Percentiles rank a stretch among this genome's conserved stretches.
These are phyloP conservation scores for Drosophila ustulata DNA, from an alignment of 2,888 invertebrate genomes.

Conservation along the genomic window DNA sequence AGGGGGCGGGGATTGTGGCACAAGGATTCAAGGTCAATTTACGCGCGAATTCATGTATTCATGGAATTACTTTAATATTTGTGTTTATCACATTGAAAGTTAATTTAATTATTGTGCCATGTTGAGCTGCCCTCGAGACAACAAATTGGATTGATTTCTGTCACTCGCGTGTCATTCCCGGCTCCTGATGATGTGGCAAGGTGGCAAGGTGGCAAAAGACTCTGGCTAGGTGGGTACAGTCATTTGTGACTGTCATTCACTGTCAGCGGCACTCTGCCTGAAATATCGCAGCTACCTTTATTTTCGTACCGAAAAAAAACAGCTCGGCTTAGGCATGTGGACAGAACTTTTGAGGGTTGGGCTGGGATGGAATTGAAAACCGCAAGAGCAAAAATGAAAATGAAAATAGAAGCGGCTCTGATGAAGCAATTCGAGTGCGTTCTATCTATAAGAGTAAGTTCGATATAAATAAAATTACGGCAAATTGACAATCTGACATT, in stretches of 20 bases:
- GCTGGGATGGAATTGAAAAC: constrained; percentile 11
- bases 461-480: constrained; percentile 29
- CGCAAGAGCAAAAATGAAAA: neutral
- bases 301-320: constrained; percentile 14
- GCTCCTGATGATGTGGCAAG: neutral
- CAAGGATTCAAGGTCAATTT: constrained; percentile 28
- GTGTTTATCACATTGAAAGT: constrained; percentile 20
- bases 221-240: constrained; percentile 14
- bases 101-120: constrained; percentile 31
- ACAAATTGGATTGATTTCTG: constrained; percentile 44
- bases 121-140: constrained; percentile 22
- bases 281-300: constrained; percentile 19
- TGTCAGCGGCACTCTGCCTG: constrained; percentile 29
- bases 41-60: constrained; percentile 1
- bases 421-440: constrained; percentile 15
- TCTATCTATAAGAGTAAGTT: neutral
- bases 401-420: neutral
- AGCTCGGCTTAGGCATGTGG: constrained; percentile 20
- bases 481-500: constrained; percentile 20
- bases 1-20: neutral
- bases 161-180: constrained; percentile 22
- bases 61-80: constrained; percentile 16
- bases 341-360: neutral
- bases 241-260: constrained; percentile 47
- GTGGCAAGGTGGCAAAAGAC: neutral